These are phyloP conservation scores for Drosophila saltans DNA, from an alignment of 1,140 invertebrate genomes.

Conservation along the genomic window DNA sequence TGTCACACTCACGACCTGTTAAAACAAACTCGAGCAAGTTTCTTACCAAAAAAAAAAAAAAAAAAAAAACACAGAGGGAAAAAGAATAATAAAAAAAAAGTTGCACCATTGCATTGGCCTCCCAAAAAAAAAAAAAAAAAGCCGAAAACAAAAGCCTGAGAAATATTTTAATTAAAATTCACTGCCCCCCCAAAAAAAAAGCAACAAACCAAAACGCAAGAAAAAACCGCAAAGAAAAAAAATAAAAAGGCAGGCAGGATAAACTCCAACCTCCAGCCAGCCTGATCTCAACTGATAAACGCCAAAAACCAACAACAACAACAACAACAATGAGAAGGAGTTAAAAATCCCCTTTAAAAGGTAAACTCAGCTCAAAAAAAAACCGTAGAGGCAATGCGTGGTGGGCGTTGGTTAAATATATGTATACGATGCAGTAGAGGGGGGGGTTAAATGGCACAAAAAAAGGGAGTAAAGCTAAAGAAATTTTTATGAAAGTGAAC, in stretches of 20 bases:
- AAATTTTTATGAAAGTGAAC: not conserved
- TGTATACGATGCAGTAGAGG: slow-evolving; percentile 39
- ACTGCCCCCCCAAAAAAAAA: slow-evolving; percentile 53
- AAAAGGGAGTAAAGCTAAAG: slow-evolving; percentile 24
- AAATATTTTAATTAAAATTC: slow-evolving; percentile 82
- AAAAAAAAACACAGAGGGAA: slow-evolving; percentile 27
- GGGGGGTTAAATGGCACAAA: slow-evolving; percentile 16
- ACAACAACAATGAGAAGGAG: slow-evolving; percentile 14
- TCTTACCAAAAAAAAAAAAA: slow-evolving; percentile 12
- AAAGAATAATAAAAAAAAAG: slow-evolving; percentile 37
- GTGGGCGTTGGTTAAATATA: slow-evolving; percentile 70
- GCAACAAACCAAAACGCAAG: slow-evolving; percentile 34
- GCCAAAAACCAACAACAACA: slow-evolving; percentile 70
- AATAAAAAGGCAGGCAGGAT: slow-evolving; percentile 59
- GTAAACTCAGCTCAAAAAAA: slow-evolving; percentile 36
- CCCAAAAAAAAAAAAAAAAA: slow-evolving; percentile 9
- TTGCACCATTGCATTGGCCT: slow-evolving; percentile 10
- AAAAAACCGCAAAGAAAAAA: slow-evolving; percentile 56
- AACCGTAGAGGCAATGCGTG: slow-evolving; percentile 17
- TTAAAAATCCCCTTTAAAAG: slow-evolving; percentile 31
- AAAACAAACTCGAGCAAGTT: slow-evolving; percentile 21
- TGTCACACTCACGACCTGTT: slow-evolving; percentile 73
- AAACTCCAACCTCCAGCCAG: slow-evolving; percentile 52
- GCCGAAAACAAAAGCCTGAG: slow-evolving; percentile 66
- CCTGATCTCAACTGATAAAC: slow-evolving; percentile 80